Percentiles rank a stretch among this genome's conserved stretches.
Evolutionary conservation across 2,888 invertebrate species (phyloP).

Genomic region (Gymnoscelis rufifasciata): DNA sequence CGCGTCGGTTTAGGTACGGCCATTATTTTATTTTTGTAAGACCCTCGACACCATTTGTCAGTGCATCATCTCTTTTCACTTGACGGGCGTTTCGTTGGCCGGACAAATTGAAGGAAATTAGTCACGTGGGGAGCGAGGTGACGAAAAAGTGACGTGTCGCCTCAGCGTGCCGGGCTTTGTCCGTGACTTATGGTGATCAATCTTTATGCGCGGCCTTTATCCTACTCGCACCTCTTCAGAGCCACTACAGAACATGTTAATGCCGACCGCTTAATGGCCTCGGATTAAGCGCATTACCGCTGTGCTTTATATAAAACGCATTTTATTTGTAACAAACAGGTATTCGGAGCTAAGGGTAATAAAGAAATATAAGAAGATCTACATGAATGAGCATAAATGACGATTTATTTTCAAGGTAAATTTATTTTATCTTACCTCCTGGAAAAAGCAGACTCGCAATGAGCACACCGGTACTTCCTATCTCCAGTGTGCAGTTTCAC

Average conservation of each 20-base stretch:
- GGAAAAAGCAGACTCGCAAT: conserved; percentile 95
- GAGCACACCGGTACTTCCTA: conserved; percentile 92
- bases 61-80: conserved; percentile 75
- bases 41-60: conserved; percentile 75
- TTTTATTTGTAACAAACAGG: conserved; percentile 25
- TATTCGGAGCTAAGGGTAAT: no score
- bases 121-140: conserved; percentile 75
- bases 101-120: conserved; percentile 76
- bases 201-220: conserved; percentile 63
- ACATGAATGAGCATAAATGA: no score
- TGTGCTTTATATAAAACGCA: conserved; percentile 24
- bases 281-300: conserved; percentile 51
- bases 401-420: no score
- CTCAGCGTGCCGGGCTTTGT: conserved; percentile 45
- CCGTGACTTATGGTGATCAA: conserved; percentile 61
- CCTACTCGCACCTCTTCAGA: conserved; percentile 54
- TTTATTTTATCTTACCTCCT: conserved; percentile 89
- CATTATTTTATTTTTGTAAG: conserved; percentile 78
- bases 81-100: conserved; percentile 60
- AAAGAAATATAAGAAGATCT: no score
- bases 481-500: conserved; percentile 95
- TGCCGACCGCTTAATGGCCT: conserved; percentile 39
- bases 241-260: conserved; percentile 39
- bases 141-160: conserved; percentile 75
- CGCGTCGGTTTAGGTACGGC: conserved; percentile 70